These are phyloP conservation scores for Ruditapes philippinarum DNA, from an alignment of 1,140 invertebrate genomes.

Conservation along the genomic window DNA sequence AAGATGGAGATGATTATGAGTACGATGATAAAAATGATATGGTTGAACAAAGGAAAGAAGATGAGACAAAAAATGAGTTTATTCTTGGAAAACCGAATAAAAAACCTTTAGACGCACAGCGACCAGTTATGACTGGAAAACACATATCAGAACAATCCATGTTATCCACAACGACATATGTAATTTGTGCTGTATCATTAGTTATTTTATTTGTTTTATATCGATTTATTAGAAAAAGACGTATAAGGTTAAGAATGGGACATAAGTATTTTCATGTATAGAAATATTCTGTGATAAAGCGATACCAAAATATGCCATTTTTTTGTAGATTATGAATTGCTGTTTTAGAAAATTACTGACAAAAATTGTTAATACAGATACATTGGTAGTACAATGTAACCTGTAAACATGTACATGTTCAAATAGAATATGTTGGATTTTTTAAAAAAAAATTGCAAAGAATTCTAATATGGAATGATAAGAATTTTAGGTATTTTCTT, in stretches of 20 bases:
- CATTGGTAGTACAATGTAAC: too few relatives aligned
- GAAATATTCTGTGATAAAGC: slow-evolving; percentile 25
- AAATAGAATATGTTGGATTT: too few relatives aligned
- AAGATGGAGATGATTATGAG: slow-evolving; percentile 56
- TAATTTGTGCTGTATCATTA: slow-evolving; percentile 45
- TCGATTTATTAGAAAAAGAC: slow-evolving; percentile 23
- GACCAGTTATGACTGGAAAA: background rate
- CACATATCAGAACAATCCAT: slow-evolving; percentile 29
- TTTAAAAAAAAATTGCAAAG: too few relatives aligned
- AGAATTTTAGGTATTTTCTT: too few relatives aligned
- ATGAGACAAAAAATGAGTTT: slow-evolving; percentile 53
- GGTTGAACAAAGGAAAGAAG: slow-evolving; percentile 43
- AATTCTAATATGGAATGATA: too few relatives aligned
- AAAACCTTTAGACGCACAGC: background rate
- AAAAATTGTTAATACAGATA: background rate
- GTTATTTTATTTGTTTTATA: slow-evolving; percentile 27
- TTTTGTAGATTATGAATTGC: background rate
- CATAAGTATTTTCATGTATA: slow-evolving; percentile 57
- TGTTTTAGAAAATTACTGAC: background rate
- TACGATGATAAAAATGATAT: slow-evolving; percentile 66
- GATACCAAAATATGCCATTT: background rate
- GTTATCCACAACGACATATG: slow-evolving; percentile 1
- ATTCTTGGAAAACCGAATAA: slow-evolving; percentile 44
- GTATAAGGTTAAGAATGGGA: slow-evolving; percentile 26
- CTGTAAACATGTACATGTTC: too few relatives aligned